Conservation (phyloP, 2,888 invertebrate genomes). For the Trachelus iudaicus region DNA sequence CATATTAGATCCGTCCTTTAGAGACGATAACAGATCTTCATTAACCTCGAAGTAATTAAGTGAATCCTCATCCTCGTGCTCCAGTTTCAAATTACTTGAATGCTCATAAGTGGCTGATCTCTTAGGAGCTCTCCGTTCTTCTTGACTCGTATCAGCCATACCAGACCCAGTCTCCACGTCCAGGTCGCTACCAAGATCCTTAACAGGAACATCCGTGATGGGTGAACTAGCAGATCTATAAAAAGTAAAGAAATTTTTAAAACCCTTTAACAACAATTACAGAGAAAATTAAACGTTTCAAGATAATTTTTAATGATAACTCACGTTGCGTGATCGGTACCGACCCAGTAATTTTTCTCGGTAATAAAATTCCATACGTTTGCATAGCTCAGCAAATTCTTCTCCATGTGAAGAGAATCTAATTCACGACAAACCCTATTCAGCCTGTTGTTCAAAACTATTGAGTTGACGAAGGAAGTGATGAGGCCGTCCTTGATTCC, state of each 20-base stretch:
- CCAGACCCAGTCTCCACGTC: constrained; percentile 35
- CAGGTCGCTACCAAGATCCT: constrained; percentile 28
- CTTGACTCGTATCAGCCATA: background rate
- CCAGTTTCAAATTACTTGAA: background rate
- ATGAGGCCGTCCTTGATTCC: constrained; percentile 40
- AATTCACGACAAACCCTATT: constrained; percentile 41
- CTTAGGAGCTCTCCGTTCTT: constrained; percentile 14
- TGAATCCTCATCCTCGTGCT: background rate
- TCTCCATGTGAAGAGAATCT: constrained; percentile 36
- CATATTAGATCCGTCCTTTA: background rate
- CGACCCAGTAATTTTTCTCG: constrained; percentile 42
- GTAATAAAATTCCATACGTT: constrained; percentile 42
- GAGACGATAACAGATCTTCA: background rate
- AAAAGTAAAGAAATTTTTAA: background rate
- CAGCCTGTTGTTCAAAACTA: constrained; percentile 44
- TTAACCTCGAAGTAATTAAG: background rate
- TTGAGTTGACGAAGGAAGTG: constrained; percentile 43
- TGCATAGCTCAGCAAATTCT: constrained; percentile 32
- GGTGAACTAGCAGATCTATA: background rate
- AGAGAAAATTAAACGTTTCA: background rate
- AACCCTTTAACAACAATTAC: background rate
- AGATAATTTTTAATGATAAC: background rate
- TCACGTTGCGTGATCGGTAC: constrained; percentile 19
- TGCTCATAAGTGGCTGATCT: constrained; percentile 10
- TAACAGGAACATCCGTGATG: background rate